These are phyloP conservation scores for Cyanoderma ruficeps DNA, from an alignment of 2,113 vertebrate genomes.

Conservation along the genomic window DNA sequence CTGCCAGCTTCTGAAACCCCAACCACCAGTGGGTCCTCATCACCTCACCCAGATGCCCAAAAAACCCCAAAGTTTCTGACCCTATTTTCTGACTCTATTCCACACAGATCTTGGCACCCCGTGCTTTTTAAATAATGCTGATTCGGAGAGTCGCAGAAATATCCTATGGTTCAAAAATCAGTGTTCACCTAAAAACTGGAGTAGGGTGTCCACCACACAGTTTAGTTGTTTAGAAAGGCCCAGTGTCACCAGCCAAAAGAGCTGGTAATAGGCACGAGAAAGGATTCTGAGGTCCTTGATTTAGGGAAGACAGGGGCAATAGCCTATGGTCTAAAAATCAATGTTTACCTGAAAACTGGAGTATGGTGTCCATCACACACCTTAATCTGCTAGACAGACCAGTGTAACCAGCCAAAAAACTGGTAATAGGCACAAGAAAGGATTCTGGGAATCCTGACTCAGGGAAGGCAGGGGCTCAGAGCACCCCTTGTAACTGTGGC, in stretches of 20 bases:
- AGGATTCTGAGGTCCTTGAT: neutral
- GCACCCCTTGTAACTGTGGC: neutral
- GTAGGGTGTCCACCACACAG: neutral
- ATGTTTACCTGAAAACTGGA: neutral
- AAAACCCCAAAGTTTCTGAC: neutral
- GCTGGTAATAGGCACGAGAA: neutral
- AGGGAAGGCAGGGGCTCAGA: neutral
- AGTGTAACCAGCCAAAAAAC: neutral
- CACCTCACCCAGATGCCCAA: neutral
- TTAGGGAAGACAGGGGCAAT: neutral
- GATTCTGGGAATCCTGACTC: neutral
- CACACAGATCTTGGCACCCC: neutral
- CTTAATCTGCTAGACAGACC: neutral
- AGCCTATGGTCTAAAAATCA: too few species aligned
- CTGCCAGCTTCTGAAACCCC: neutral
- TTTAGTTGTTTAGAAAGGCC: neutral
- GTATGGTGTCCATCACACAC: neutral
- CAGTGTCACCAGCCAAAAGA: neutral
- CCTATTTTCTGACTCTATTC: neutral
- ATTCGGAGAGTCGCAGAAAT: neutral
- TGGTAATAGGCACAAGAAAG: neutral
- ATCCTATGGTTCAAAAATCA: neutral
- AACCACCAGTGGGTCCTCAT: neutral
- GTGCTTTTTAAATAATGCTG: neutral
- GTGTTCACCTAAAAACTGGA: neutral